Base-by-base conservation (phyloP, 2,797 vertebrate genomes). In the Hippopotamyrus pictus region DNA sequence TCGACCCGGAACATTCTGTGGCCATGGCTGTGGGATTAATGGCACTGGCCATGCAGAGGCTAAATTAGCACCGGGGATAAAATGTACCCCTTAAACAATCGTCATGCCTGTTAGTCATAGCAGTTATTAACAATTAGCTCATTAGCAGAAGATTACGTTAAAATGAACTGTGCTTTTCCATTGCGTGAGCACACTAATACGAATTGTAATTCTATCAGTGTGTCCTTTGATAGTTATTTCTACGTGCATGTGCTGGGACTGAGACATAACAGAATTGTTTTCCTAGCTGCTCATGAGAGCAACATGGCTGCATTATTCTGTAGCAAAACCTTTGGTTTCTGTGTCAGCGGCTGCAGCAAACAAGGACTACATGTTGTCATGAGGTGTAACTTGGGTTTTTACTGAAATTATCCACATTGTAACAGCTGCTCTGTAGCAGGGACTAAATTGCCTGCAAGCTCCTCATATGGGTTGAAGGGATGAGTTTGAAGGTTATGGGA, bases 1-100 rank as follows among this genome's bases (percentile, higher is more conserved):
- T 87, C 86, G n/a, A 86, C 86, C 85, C 54, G 54, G 54, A 62
- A 59, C 86, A 87, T 87, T 87, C 54, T 19, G 86, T 53, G 17
- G 54, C 86, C 86, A 44, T 19, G 50, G 37, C 33, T 87, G 86
- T 59, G 25, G 48, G 48, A 22, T 85, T 85, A 85, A 46, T 53
- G 48, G 48, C 83, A 14, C 44, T 7, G 48, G 5, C 44, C 11
- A 25, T 51, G 44, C 48, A 11, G 83, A 25, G 46, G 48, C 83
- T 17, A 51, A 51, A 85, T 85, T n/a, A 25, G 79, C 44, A 46
- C 79, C 0, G 83, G n/a, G 44, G 22, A 50, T 17, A 22, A 85
- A 50, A 22, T 51, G 83, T 85, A 14, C 83, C 22, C 7, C n/a
- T 85, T 50, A 29, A 50, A 85, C 83, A 50, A 85, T 85, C 17